Evolutionary conservation across 2,888 invertebrate species (phyloP).

Genomic region (Tetranychus truncatus): DNA sequence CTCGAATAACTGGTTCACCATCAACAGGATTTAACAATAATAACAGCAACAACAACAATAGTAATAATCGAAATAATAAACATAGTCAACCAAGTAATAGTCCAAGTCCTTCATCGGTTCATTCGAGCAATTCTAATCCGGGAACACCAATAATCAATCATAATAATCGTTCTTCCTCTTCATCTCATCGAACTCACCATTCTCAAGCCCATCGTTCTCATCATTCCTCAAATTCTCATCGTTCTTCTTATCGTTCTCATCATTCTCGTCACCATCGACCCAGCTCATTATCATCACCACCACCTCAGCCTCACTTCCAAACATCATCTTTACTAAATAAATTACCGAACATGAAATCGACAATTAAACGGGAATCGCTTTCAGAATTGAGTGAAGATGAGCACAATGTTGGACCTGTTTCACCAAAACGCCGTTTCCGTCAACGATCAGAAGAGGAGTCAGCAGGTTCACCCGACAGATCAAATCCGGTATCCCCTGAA

Average conservation of each 20-base stretch:
- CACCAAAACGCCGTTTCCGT: neutral
- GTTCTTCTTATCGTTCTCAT: conserved; percentile 8
- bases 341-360: neutral
- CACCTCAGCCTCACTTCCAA: conserved; percentile 15
- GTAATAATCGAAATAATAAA: neutral
- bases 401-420: neutral
- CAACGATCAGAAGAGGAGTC: neutral
- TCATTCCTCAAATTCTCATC: neutral
- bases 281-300: conserved; percentile 17
- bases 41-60: conserved; percentile 2
- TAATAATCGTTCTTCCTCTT: neutral
- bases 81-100: conserved; percentile 13
- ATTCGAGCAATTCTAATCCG: conserved; percentile 8
- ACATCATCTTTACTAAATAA: neutral
- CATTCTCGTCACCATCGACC: conserved; percentile 12
- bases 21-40: conserved; percentile 8
- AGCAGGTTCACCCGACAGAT: neutral
- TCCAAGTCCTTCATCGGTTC: neutral
- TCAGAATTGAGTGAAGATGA: neutral
- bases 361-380: neutral
- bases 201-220: neutral
- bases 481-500: neutral
- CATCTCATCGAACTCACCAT: neutral
- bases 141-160: conserved; percentile 2
- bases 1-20: conserved; percentile 9